Percentiles rank a stretch among this genome's conserved stretches.
Evolutionary conservation across 2,888 invertebrate species (phyloP).

Genomic region (Teinopalpus imperialis): DNA sequence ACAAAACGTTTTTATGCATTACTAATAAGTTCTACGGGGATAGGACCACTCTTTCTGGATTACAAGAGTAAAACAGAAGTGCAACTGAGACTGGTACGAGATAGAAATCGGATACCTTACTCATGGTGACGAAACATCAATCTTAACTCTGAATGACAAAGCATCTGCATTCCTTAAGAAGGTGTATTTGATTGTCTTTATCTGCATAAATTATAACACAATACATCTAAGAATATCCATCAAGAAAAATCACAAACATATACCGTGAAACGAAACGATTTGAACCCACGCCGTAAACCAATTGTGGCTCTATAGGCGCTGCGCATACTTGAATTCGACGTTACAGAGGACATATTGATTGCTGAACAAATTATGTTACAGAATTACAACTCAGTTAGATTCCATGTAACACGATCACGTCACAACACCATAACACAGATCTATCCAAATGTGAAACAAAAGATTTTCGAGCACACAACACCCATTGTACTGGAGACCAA

Average conservation of each 20-base stretch:
- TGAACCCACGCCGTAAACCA: slow-evolving; percentile 73
- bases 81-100: too few species aligned
- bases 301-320: slow-evolving; percentile 73
- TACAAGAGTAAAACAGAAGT: too few species aligned
- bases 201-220: too few species aligned
- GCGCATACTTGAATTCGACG: slow-evolving; percentile 73
- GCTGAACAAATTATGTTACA: slow-evolving; percentile 31
- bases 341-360: slow-evolving; percentile 75
- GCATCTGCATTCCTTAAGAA: too few species aligned
- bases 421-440: slow-evolving; percentile 35
- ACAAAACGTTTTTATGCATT: too few species aligned
- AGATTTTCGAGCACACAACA: slow-evolving; percentile 48
- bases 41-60: too few species aligned
- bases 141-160: too few species aligned
- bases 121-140: too few species aligned
- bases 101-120: too few species aligned
- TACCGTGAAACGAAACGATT: slow-evolving; percentile 77
- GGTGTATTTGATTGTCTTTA: too few species aligned
- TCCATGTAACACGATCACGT: slow-evolving; percentile 31
- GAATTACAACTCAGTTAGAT: slow-evolving; percentile 24
- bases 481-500: slow-evolving; percentile 66
- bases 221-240: not conserved
- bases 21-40: too few species aligned
- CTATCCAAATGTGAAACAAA: slow-evolving; percentile 39
- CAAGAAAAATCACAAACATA: slow-evolving; percentile 37